Evolutionary conservation across 2,797 vertebrate species (phyloP), one percentile per base, ranked within the genome.

Genomic region (Cottoperca gobio): DNA sequence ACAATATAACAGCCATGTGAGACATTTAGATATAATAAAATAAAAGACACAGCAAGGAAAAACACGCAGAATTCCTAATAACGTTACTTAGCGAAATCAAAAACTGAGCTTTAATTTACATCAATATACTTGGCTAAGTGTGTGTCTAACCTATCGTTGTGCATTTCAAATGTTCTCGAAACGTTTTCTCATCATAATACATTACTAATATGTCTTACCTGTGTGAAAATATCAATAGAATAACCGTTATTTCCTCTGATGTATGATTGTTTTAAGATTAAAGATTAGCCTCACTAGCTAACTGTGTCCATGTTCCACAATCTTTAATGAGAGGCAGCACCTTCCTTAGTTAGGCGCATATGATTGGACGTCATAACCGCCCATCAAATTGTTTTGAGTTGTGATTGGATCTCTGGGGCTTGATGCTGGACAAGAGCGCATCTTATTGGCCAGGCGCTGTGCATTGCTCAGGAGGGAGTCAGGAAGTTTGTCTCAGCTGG

Each of bases 401-500:
- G 0, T 75, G 75, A 93, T 92, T 92, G 91, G 90, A 16, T 65
- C 1, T 10, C 0, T 4, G 0, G 0, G 6, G 8, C 3, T 19
- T 42, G 5, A 0, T 2, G 3, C 33, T 11, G 8, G 2, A 21
- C 14, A 0, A n/a, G 5, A 0, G 37, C 3, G 31, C 21, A 28
- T 82, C 9, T 70, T 14, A 92, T 91, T 94, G 91, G 92, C 6
- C 39, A 64, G 31, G 4, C 3, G 4, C 9, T 26, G 53, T 21
- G 13, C 14, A 10, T 49, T 2, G 26, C 5, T 4, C 14, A 52
- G 31, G 17, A 5, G 19, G 5, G 54, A 13, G 11, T 21, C 52
- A 71, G 82, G 87, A 90, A 89, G 82, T 82, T 39, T 3, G 26
- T 35, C 3, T 62, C 61, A 21, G 11, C 55, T 70, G 63, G 60